phyloP scores from a whole-genome alignment of 2,888 invertebrate genomes.

The Sinelater perroti region DNA sequence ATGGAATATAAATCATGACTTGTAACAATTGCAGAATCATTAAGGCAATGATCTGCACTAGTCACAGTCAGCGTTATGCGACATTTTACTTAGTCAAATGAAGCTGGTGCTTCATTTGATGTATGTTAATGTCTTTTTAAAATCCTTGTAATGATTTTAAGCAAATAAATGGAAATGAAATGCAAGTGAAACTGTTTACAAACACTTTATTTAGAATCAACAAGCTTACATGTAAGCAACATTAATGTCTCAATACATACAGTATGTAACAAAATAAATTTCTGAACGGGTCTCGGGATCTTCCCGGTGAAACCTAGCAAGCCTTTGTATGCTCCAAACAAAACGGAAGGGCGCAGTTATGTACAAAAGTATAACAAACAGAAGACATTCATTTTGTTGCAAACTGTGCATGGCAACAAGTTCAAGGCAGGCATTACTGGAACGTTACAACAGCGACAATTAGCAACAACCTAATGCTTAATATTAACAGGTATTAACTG shows the following conservation, averaged over 20 bases:
- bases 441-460: conserved; percentile 35
- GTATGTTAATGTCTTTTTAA: too few species aligned
- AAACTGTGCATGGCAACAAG: conserved; percentile 38
- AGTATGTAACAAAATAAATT: conserved; percentile 37
- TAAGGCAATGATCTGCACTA: too few species aligned
- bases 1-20: too few species aligned
- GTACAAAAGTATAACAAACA: conserved; percentile 12
- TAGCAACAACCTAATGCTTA: conserved; percentile 32
- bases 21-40: too few species aligned
- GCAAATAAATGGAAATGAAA: too few species aligned
- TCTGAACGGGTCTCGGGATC: background rate
- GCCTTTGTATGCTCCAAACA: too few species aligned
- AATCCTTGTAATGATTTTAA: too few species aligned
- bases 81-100: too few species aligned
- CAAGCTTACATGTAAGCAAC: conserved; percentile 53
- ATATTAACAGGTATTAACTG: conserved; percentile 34
- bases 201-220: conserved; percentile 50
- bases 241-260: conserved; percentile 40
- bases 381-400: conserved; percentile 32
- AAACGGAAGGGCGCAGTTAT: background rate
- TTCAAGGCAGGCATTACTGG: conserved; percentile 36
- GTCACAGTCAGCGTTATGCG: too few species aligned
- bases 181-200: conserved; percentile 31
- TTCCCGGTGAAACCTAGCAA: background rate
- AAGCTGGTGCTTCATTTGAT: too few species aligned